Conservation (phyloP, 2,888 invertebrate species). For the Platynereis dumerilii region DNA sequence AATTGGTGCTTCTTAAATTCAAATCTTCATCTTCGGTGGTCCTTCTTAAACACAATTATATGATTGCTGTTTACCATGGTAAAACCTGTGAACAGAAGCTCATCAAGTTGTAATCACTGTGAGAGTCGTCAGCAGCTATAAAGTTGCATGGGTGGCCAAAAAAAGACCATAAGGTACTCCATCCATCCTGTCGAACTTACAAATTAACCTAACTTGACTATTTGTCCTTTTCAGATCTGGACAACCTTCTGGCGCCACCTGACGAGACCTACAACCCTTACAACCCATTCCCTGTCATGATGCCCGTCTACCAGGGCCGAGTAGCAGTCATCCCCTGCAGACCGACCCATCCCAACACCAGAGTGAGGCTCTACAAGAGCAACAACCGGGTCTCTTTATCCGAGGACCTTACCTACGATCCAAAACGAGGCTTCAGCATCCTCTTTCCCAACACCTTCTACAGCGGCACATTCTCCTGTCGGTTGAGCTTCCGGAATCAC, state of each 20-base stretch:
- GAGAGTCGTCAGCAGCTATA: no score
- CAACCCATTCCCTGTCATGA: slow-evolving; percentile 8
- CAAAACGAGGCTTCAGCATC: slow-evolving; percentile 15
- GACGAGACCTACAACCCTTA: not conserved
- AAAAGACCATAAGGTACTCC: no score
- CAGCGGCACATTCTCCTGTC: slow-evolving; percentile 13
- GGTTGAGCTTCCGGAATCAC: not conserved
- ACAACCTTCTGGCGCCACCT: slow-evolving; percentile 17
- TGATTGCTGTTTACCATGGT: no score
- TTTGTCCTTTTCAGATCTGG: slow-evolving; percentile 16
- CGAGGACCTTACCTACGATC: slow-evolving; percentile 8
- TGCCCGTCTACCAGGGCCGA: slow-evolving; percentile 4
- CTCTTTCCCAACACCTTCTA: slow-evolving; percentile 17
- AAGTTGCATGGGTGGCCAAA: no score
- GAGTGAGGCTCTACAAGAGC: not conserved
- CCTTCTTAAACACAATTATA: no score
- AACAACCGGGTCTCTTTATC: not conserved
- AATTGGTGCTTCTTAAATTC: no score
- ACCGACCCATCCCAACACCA: slow-evolving; percentile 16
- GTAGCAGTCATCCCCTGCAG: slow-evolving; percentile 15
- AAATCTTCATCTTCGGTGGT: no score
- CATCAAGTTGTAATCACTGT: no score
- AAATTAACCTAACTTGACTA: no score
- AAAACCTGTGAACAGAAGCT: no score
- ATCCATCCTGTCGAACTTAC: no score